Conservation (phyloP, 2,888 invertebrate genomes). For the Dendrolimus pini region DNA sequence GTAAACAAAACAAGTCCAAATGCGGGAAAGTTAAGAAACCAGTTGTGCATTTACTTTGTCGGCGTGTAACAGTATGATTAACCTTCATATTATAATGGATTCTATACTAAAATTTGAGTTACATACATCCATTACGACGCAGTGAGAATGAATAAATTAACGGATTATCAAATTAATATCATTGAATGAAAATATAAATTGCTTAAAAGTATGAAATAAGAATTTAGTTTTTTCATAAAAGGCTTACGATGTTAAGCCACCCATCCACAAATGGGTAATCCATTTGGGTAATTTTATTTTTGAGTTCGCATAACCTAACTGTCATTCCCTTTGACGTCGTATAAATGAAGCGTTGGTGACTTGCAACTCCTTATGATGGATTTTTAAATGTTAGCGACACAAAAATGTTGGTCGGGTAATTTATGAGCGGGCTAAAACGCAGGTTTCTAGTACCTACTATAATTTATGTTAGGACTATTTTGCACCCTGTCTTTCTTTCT, state of each 20-base stretch:
- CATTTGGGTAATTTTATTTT: conserved; percentile 60
- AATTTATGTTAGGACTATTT: conserved; percentile 7
- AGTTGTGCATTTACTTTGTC: too few species aligned
- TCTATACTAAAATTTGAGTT: too few species aligned
- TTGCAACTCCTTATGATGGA: conserved; percentile 59
- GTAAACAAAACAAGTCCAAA: too few species aligned
- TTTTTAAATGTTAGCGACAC: conserved; percentile 65
- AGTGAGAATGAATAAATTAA: too few species aligned
- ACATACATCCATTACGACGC: too few species aligned
- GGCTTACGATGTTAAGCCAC: conserved; percentile 18
- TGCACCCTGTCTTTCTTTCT: neutral
- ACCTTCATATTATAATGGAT: too few species aligned
- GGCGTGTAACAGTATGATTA: too few species aligned
- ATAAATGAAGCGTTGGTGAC: conserved; percentile 65
- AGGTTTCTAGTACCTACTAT: conserved; percentile 14
- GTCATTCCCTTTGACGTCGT: conserved; percentile 56
- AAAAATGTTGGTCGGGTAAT: conserved; percentile 45
- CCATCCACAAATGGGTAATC: conserved; percentile 32
- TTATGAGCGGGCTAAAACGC: conserved; percentile 36
- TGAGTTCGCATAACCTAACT: conserved; percentile 58
- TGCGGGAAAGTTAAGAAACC: too few species aligned
- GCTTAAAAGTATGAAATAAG: too few species aligned
- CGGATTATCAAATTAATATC: too few species aligned
- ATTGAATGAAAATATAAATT: too few species aligned
- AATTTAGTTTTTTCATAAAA: neutral